A percentile compares a stretch with the other conserved stretches of the same genome.
These are phyloP conservation scores for Eledone cirrhosa DNA, from an alignment of 2,888 invertebrate species.

Conservation along the genomic window DNA sequence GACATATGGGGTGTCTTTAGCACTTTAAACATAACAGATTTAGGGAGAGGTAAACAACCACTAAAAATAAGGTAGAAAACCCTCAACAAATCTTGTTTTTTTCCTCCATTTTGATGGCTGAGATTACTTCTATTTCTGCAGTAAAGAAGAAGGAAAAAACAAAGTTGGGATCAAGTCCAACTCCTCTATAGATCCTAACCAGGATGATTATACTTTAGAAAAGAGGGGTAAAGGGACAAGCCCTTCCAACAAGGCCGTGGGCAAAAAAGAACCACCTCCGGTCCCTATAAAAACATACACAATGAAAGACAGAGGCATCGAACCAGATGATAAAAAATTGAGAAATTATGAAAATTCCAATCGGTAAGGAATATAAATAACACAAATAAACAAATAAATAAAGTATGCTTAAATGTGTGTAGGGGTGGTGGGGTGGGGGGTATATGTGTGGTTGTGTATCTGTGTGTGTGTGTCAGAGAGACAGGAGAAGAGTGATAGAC, in stretches of 20 bases:
- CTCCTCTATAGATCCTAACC: not conserved
- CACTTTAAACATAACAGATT: no score
- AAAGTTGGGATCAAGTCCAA: conserved; percentile 19
- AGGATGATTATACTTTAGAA: not conserved
- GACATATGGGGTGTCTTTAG: no score
- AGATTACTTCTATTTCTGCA: conserved; percentile 32
- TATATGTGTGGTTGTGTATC: no score
- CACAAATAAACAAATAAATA: no score
- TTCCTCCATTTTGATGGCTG: not conserved
- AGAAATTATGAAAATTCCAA: conserved; percentile 59
- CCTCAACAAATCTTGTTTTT: not conserved
- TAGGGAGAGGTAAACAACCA: no score
- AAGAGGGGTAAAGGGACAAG: conserved; percentile 30
- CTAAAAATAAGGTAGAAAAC: not conserved
- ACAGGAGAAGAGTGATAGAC: no score
- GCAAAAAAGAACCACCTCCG: conserved; percentile 56
- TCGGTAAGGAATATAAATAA: conserved; percentile 37
- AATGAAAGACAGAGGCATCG: conserved; percentile 53
- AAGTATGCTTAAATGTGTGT: no score
- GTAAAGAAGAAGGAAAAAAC: conserved; percentile 38
- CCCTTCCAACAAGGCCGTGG: conserved; percentile 29
- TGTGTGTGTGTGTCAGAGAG: no score
- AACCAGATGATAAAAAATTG: conserved; percentile 55
- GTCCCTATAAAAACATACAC: conserved; percentile 57
- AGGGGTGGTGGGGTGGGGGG: no score